Base-by-base conservation (phyloP, 2,113 vertebrate species). In the Saimiri boliviensis region DNA sequence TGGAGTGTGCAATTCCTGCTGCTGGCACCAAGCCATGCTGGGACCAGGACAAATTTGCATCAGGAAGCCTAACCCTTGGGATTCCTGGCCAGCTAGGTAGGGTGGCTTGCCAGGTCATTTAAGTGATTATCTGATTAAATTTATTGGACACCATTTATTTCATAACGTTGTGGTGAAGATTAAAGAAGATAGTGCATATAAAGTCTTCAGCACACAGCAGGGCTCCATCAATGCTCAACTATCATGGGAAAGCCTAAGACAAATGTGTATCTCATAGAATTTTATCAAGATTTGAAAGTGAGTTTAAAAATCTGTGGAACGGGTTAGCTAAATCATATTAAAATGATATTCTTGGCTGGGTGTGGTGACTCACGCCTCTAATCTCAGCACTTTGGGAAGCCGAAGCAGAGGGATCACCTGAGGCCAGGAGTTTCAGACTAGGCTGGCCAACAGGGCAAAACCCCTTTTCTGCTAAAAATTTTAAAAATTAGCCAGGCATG, bases 261-360 rank as follows among this genome's bases (percentile, higher is more conserved):
- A 80, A 54, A 82, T 1, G 58, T 71, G 56, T 82, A 88, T 54
- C 45, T 82, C 56, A 52, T 0, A 49, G 14, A 71, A 37, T 76
- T 93, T 68, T 90, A 96, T 66, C 71, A 47, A 23, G 73, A 45
- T 85, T 82, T 86, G 74, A 77, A 13, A 92, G 35, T 52, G 47
- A 20, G 14, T 45, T 92, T 66, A 56, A 68, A 79, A 95, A 86
- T 47, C 66, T 83, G 12, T 87, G 68, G 40, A 37, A 23, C 4
- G 10, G 42, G 37, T 92, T 79, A 70, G 63, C 40, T 56, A 40
- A 89, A 89, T 79, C 58, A 77, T 12, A 30, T 86, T 89, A 84
- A 86, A 93, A 89, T 30, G 86, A 86, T 63, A 63, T 63, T 32
- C 60, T 63, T 32, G 60, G 60, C 27, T 30, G 13, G 27, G 27